Evolutionary conservation across 2,888 invertebrate genomes (phyloP).

Genomic region (Bursaphelenchus okinawaensis): DNA sequence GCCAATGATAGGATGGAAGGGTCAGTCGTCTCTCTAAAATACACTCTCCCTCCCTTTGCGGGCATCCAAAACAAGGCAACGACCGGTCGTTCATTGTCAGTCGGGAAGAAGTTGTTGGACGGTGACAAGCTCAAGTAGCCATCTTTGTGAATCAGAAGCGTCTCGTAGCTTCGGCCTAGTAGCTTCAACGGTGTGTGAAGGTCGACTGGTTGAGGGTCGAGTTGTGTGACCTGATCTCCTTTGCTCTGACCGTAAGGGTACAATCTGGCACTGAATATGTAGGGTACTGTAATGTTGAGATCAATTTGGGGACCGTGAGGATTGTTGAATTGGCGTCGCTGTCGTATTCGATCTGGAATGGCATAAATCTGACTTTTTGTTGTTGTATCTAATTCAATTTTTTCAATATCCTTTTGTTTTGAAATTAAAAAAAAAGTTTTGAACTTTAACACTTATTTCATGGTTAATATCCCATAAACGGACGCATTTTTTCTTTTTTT

Average conservation of each 20-base stretch:
- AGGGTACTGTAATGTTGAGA: conserved; percentile 55
- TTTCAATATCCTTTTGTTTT: too few species aligned
- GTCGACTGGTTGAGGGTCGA: conserved; percentile 26
- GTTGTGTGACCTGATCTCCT: conserved; percentile 35
- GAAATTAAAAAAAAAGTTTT: too few species aligned
- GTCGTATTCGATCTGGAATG: conserved; percentile 19
- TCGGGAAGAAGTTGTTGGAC: conserved; percentile 17
- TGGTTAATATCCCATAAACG: too few species aligned
- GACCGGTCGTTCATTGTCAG: conserved; percentile 36
- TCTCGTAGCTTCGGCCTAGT: conserved; percentile 42
- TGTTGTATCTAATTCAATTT: not conserved
- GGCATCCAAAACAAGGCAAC: conserved; percentile 55
- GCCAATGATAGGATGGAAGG: conserved; percentile 46
- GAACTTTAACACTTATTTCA: too few species aligned
- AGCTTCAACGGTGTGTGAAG: conserved; percentile 47
- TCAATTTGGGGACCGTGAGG: conserved; percentile 41
- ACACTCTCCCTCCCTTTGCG: conserved; percentile 40
- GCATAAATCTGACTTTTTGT: too few species aligned
- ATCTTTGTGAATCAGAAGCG: conserved; percentile 49
- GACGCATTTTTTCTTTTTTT: too few species aligned
- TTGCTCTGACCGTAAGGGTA: conserved; percentile 50
- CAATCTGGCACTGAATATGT: conserved; percentile 56
- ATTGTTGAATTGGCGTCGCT: conserved; percentile 18
- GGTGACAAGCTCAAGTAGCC: conserved; percentile 43
- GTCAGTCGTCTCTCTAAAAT: conserved; percentile 54